phyloP scores from a whole-genome alignment of 2,797 vertebrate genomes.

The Echiichthys vipera region DNA sequence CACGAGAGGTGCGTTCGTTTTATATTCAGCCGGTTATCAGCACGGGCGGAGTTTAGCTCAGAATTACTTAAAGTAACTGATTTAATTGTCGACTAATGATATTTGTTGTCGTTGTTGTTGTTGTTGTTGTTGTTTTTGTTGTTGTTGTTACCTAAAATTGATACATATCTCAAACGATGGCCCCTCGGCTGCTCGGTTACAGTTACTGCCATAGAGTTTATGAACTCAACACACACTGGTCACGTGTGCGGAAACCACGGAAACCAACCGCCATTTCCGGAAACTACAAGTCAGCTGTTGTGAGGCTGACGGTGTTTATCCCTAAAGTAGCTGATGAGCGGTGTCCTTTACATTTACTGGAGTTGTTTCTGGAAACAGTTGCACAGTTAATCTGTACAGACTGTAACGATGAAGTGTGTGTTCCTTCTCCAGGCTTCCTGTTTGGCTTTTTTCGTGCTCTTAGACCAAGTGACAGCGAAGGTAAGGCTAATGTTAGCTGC shows the following conservation, averaged over 20 bases:
- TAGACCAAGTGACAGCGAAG: constrained; percentile 78
- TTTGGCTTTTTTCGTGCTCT: constrained; percentile 69
- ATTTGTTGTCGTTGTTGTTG: too few relatives aligned
- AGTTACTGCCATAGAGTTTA: rapidly evolving
- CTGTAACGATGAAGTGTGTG: constrained; percentile 67
- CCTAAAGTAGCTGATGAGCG: constrained; percentile 40
- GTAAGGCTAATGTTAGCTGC: constrained; percentile 73
- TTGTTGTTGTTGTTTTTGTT: too few relatives aligned
- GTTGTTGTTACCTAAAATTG: too few relatives aligned
- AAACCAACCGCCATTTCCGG: constrained; percentile 43
- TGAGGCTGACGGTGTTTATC: constrained; percentile 57
- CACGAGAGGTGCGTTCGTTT: constrained; percentile 27
- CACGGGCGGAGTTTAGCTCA: neutral
- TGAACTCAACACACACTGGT: neutral
- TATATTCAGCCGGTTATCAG: rapidly evolving
- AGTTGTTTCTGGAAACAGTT: neutral
- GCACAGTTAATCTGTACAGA: neutral
- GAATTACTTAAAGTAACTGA: neutral
- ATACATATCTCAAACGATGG: too few relatives aligned
- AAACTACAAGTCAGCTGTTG: constrained; percentile 73
- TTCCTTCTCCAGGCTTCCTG: constrained; percentile 41
- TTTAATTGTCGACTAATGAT: rapidly evolving
- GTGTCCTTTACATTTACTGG: neutral
- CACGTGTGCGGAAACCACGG: constrained; percentile 33
- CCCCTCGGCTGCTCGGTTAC: rapidly evolving